Evolutionary conservation across 2,888 invertebrate genomes (phyloP).

Genomic region (Oxytorus armatus): DNA sequence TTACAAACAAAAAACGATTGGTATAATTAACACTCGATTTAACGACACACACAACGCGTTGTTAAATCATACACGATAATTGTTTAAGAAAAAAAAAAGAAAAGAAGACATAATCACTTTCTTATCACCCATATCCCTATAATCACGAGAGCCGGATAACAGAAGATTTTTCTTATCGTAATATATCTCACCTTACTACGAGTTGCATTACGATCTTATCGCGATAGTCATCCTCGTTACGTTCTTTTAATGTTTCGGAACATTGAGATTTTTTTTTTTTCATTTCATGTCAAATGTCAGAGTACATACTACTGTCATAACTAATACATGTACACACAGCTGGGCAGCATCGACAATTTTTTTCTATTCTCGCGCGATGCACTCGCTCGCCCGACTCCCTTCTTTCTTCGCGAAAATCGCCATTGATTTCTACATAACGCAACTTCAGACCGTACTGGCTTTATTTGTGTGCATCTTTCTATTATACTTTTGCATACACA

Average conservation of each 20-base stretch:
- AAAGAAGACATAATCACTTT: not conserved
- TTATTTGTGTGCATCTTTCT: not conserved
- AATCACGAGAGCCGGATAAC: not conserved
- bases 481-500: too few species aligned
- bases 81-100: constrained; percentile 23
- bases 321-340: constrained; percentile 42
- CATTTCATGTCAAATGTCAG: constrained; percentile 62
- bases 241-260: constrained; percentile 29
- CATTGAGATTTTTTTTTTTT: constrained; percentile 30
- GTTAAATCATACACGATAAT: constrained; percentile 35
- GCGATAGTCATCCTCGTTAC: constrained; percentile 45
- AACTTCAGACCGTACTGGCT: constrained; percentile 13
- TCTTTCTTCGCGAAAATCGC: constrained; percentile 26
- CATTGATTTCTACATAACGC: constrained; percentile 24
- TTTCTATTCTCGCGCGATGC: constrained; percentile 16
- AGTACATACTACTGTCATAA: constrained; percentile 46
- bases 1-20: not conserved
- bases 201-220: constrained; percentile 50
- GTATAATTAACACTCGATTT: constrained; percentile 21
- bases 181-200: constrained; percentile 50
- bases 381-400: not conserved
- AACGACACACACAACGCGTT: constrained; percentile 31
- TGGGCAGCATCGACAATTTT: constrained; percentile 40
- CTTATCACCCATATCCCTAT: not conserved
- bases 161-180: constrained; percentile 32